phyloP scores from a whole-genome alignment of 2,113 vertebrate genomes.

The Hippolais icterina region DNA sequence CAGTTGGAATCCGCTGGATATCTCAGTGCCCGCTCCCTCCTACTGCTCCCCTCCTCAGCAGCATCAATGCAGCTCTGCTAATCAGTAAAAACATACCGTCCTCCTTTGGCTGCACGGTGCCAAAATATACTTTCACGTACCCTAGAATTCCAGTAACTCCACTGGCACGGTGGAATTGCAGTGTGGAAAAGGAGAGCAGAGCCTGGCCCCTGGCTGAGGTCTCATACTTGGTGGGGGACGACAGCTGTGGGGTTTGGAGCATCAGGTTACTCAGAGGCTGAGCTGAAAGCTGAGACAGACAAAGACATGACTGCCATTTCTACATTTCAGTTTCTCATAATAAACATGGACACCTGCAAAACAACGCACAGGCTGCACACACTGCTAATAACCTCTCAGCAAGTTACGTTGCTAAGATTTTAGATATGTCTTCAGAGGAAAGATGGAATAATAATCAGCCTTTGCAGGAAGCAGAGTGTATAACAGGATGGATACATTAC shows the following conservation, averaged over 20 bases:
- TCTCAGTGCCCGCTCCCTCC: neutral
- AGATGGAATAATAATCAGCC: conserved; percentile 32
- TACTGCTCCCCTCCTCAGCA: neutral
- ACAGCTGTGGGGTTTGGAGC: conserved; percentile 25
- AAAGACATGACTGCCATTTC: neutral
- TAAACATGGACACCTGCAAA: conserved; percentile 46
- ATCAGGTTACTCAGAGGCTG: neutral
- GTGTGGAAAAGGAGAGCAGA: neutral
- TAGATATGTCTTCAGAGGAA: conserved; percentile 10
- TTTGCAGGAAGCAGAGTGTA: neutral
- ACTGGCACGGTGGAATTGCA: neutral
- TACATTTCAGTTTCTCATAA: conserved; percentile 17
- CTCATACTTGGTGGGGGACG: rapidly evolving
- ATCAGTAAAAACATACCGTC: neutral
- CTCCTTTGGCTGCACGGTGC: neutral
- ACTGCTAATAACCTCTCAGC: neutral
- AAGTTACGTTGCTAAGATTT: neutral
- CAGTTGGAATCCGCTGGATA: neutral
- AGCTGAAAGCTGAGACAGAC: conserved; percentile 14
- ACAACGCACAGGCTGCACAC: neutral
- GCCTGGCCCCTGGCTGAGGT: neutral
- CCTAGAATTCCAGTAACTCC: neutral
- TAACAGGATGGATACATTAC: neutral
- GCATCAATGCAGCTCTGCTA: neutral
- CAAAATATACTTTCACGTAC: neutral